Conservation (phyloP, 2,888 invertebrate species). For the Ochropleura leucogaster region DNA sequence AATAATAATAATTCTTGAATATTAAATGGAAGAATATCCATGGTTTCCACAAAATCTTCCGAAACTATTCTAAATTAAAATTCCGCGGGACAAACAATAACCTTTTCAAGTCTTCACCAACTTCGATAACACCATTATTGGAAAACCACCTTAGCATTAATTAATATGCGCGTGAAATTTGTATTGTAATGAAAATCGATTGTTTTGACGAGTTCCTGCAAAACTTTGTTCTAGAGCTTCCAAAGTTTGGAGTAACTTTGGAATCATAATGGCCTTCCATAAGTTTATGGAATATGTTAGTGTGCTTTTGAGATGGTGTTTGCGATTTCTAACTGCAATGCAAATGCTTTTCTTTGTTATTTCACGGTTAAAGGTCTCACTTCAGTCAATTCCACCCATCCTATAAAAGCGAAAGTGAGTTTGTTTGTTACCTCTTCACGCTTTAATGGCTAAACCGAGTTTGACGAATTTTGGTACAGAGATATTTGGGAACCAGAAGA, state of each 20-base stretch:
- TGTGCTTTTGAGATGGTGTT: constrained; percentile 33
- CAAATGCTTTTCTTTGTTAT: constrained; percentile 10
- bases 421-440: neutral
- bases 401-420: neutral
- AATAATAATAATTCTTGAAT: too few relatives aligned
- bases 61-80: constrained; percentile 15
- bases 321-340: constrained; percentile 14
- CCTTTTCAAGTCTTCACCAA: constrained; percentile 16
- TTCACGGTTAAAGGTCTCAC: constrained; percentile 20
- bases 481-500: too few relatives aligned
- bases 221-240: constrained; percentile 55
- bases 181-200: constrained; percentile 64
- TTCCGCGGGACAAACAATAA: neutral
- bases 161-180: constrained; percentile 53
- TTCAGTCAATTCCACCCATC: neutral
- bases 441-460: too few relatives aligned
- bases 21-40: too few relatives aligned
- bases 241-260: constrained; percentile 52
- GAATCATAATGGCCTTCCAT: constrained; percentile 36
- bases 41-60: neutral
- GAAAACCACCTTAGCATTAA: constrained; percentile 35
- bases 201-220: constrained; percentile 61
- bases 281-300: constrained; percentile 50
- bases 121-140: constrained; percentile 18
- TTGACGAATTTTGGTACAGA: too few relatives aligned